Evolutionary conservation across 30 jellyfish, hydroid and myxozoan species (phyloP).

Genomic region (Turritopsis rubra): DNA sequence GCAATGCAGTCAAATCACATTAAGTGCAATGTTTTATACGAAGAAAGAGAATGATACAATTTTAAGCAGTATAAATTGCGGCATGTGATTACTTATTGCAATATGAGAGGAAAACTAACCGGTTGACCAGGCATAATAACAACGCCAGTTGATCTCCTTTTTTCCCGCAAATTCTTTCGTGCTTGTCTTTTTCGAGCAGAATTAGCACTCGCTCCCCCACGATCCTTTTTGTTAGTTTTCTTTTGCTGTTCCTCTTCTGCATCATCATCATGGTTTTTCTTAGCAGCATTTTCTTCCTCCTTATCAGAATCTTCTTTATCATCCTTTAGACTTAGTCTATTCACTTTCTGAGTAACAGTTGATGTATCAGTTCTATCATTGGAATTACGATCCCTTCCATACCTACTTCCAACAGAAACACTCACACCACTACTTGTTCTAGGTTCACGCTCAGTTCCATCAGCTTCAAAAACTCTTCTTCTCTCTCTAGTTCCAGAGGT

Average conservation of each 20-base stretch:
- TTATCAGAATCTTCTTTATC: slow-evolving; percentile 35
- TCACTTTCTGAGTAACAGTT: slow-evolving; percentile 51
- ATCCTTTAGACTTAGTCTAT: slow-evolving; percentile 48
- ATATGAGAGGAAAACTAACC: not conserved
- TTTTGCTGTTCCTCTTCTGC: slow-evolving; percentile 16
- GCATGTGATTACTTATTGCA: not conserved
- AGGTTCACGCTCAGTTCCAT: slow-evolving; percentile 17
- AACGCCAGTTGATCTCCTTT: slow-evolving; percentile 91
- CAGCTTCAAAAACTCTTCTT: slow-evolving; percentile 32
- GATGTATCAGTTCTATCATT: slow-evolving; percentile 28
- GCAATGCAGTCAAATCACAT: no score
- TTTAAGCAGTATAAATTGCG: not conserved
- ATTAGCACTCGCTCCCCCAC: slow-evolving; percentile 71
- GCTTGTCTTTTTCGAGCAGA: slow-evolving; percentile 67
- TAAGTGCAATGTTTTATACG: no score
- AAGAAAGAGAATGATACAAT: no score
- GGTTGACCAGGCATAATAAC: slow-evolving; percentile 81
- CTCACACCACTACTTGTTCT: slow-evolving; percentile 6
- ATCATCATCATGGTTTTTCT: slow-evolving; percentile 34
- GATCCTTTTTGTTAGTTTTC: not conserved
- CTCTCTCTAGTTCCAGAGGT: slow-evolving; percentile 31
- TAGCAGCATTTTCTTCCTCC: slow-evolving; percentile 23
- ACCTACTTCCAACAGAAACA: slow-evolving; percentile 10
- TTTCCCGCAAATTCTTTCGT: slow-evolving; percentile 77
- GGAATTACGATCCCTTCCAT: slow-evolving; percentile 22